Evolutionary conservation across 2,888 invertebrate species (phyloP), one percentile per base, ranked within the genome.

Genomic region (Hydrotaea diabolus): DNA sequence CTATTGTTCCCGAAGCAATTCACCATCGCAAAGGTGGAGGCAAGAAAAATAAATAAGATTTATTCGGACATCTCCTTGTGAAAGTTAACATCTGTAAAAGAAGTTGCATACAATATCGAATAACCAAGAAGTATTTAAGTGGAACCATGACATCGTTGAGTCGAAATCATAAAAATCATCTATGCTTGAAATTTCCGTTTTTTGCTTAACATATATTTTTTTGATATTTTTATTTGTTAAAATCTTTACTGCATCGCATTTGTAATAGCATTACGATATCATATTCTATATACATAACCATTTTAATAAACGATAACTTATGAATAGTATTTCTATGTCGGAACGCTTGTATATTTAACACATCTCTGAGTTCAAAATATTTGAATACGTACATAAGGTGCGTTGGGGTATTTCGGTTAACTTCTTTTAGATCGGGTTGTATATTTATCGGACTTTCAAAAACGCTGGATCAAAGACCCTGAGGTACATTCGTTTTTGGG

Each of bases 1-100:
- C 80, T 3, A 53, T 84, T 23, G 39, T 66, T 11, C 73, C 85
- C 4, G 87, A 87, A 23, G 74, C 78, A 57, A 85, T 81, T 11
- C 85, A 88, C 9, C 53, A 85, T 13, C 88, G 89, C 2, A 90
- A 89, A 79, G 83, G 86, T 43, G 88, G 85, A 11, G 84, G 88
- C 19, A 91, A 90, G 81, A 91, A 91, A 64, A 88, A 88, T 59
- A 91, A 91, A 85, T 90, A 87, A 87, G 53, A 73, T 49, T 49
- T 76, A 11, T 55, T 8, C 13, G 31, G n/a, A 23, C 26, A 26
- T 57, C 15, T 62, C 7, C 21, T 9, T 49, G 36, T 39, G 17
- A 55, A 31, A 11, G 21, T 21, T 57, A 49, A 49, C 49, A 49
- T n/a, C n/a, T 49, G 15, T 0, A 46, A 66, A 15, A 77, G 13